A percentile compares a stretch with the other conserved stretches of the same genome.
phyloP scores from a whole-genome alignment of 2,797 vertebrate species.

The Pachyuromys duprasi region DNA sequence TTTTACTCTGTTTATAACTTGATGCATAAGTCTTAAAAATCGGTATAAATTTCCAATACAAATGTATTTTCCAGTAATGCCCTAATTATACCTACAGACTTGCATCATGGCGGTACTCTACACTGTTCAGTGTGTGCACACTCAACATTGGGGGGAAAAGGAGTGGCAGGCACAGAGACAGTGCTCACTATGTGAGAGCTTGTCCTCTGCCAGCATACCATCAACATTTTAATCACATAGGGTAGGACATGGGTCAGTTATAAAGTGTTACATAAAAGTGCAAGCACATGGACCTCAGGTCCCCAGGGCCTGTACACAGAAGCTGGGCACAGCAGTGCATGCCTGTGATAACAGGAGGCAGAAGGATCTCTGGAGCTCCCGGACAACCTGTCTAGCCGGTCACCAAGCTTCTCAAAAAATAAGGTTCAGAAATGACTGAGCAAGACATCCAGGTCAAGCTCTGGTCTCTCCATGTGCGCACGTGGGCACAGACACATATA shows the following conservation, averaged over 20 bases:
- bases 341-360: no score
- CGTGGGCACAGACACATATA: background rate
- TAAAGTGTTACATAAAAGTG: background rate
- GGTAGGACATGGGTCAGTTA: background rate
- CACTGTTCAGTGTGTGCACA: background rate
- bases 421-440: background rate
- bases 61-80: slow-evolving; percentile 13
- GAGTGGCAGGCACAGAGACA: background rate
- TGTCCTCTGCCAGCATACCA: slow-evolving; percentile 52
- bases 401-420: background rate
- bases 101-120: background rate
- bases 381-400: background rate
- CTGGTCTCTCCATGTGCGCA: background rate
- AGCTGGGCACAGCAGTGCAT: background rate
- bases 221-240: slow-evolving; percentile 4
- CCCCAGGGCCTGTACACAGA: background rate
- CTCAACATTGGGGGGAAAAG: slow-evolving; percentile 8
- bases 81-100: background rate
- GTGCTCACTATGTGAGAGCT: background rate
- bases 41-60: slow-evolving; percentile 25
- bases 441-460: background rate
- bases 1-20: slow-evolving; percentile 50
- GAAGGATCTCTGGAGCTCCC: background rate
- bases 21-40: slow-evolving; percentile 48
- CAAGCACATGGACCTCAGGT: background rate